Evolutionary conservation across 1,140 invertebrate genomes (phyloP), one percentile per base, ranked within the genome.

Genomic region (Andricus grossulariae): DNA sequence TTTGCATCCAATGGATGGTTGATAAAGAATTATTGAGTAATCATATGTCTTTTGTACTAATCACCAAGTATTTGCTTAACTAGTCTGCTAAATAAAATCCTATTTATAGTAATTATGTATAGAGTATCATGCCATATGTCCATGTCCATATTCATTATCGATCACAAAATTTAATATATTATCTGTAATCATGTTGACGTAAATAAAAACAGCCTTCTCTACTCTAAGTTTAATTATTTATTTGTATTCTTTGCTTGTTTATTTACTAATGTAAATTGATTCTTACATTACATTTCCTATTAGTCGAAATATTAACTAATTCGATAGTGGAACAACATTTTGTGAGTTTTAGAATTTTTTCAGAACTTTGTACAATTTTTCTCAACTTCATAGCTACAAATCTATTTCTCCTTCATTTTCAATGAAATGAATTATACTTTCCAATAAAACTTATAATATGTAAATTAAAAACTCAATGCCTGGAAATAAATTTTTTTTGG

Each of bases 141-240:
- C 57, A 66, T 66, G 21, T 32, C 15, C 21, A 66, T 66, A 4
- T 66, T 6, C 25, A 16, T 15, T 3, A 32, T 45, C 39, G 39
- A 45, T 45, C 39, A 45, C 10, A 32, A 32, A 16, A 66, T 32
- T 32, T 11, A 16, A 32, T 32, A 66, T 7, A 66, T 32, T 66
- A 16, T 15, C 25, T 66, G 21, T 66, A 16, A 54, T 66, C 21
- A 66, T 32, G 21, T 66, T 66, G 25, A 66, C 57, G 32, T 66
- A 32, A 66, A 66, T 66, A 32, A 21, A 66, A 66, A 16, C 32
- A 21, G 32, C 32, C 57, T 66, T 32, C 21, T 66, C 25, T 66
- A 66, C 52, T 54, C 18, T n/a, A 19, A 0, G 8, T 54, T 54
- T 3, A n/a, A 18, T 18, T 54, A n/a, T 54, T 54, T 7, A 12